Base-by-base conservation (phyloP, 2,113 vertebrate genomes). In the Pelusios castaneus region DNA sequence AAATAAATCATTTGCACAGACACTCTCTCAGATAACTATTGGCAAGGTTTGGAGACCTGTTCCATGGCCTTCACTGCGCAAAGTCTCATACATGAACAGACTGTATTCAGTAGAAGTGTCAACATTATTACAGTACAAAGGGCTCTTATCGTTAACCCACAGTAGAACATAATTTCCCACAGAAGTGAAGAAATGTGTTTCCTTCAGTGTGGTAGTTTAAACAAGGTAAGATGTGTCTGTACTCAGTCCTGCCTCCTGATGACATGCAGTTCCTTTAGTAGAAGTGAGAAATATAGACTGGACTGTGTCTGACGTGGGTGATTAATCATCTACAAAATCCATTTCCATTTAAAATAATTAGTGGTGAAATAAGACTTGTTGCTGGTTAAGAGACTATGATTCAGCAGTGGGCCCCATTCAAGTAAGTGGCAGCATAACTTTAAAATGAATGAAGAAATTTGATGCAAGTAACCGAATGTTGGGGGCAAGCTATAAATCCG, bases 81-180 rank as follows among this genome's bases (percentile, higher is more conserved):
- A 58, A 41, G 63, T 38, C n/a, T 21, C 63, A 70, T 70, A 5
- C 1, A 0, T 47, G 77, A 5, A 10, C 29, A 1, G 19, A 22
- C 63, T 70, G 13, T 38, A 22, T 67, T 38, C 63, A 38, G 63
- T 38, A 67, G 63, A 67, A n/a, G 34, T 67, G 17, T 70, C 63
- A 70, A 70, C n/a, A 22, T 70, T n/a, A n/a, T n/a, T n/a, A 67
- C 34, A 67, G 60, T 67, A 67, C 60, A 67, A n/a, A 9, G 19
- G n/a, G 63, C n/a, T 70, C 63, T 70, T 29, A 58, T 58, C n/a
- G 17, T 38, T 70, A 38, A 70, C 34, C 63, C 63, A 70, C n/a
- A n/a, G 34, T n/a, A 67, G 34, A 31, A n/a, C n/a, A 38, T 38
- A 38, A 38, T n/a, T 38, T 70, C 19, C n/a, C 63, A 22, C 5